Base-by-base conservation (phyloP, 2,888 invertebrate genomes). In the Patella ulyssiponensis region DNA sequence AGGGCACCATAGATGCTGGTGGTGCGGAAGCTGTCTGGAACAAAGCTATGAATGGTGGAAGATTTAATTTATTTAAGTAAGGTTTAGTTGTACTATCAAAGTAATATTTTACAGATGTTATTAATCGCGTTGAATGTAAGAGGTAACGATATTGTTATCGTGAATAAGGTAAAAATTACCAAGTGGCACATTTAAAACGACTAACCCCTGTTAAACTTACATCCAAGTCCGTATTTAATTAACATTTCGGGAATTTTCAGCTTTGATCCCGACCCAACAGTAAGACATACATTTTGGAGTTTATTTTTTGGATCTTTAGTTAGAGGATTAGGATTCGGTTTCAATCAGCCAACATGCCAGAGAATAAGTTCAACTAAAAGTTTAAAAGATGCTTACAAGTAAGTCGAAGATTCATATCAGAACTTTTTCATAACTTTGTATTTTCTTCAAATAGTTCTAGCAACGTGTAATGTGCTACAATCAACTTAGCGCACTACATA, bases 51-150 rank as follows among this genome's bases (percentile, higher is more conserved):
- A 79, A 85, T 69, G 88, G 89, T 4, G 86, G 84, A 3, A 81
- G 91, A 51, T 83, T 91, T 17, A 80, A 90, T 56, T 90, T 91
- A 74, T 88, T 86, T 80, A 86, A 91, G 91, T 91, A 81, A 80
- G 87, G 9, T 44, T 44, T 9, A 44, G 44, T 9, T 44, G 44
- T 9, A 44, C 44, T 44, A 44, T 44, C 33, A 33, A 33, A 33
- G 33, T 33, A 33, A 33, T 33, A 33, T 33, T 27, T 44, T 44
- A 44, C 44, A 44, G 7, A 44, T 44, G 44, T 44, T 9, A 44
- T 44, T 44, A 44, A 44, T 44, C 44, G 44, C 0, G 44, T 44
- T 7, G 44, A 9, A 44, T 44, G 44, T 44, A 44, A 44, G 44
- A 9, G 44, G 44, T 7, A 44, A 44, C 44, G 9, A 44, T 44